Evolutionary conservation across 2,888 invertebrate species (phyloP).

Genomic region (Poecilobothrus nobilitatus): DNA sequence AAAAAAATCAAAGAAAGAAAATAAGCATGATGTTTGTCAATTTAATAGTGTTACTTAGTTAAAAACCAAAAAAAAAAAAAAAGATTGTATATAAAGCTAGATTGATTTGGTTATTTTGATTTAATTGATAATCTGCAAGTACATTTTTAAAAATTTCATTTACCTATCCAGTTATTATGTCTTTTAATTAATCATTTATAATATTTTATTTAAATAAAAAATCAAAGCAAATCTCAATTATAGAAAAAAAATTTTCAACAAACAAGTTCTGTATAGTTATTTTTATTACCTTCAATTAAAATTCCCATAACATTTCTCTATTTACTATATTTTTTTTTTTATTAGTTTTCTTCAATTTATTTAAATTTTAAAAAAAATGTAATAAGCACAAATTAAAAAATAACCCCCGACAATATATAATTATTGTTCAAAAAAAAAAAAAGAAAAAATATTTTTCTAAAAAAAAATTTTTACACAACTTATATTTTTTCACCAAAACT

Average conservation of each 20-base stretch:
- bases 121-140: too few relatives aligned
- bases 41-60: too few relatives aligned
- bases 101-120: too few relatives aligned
- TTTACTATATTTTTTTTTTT: neutral
- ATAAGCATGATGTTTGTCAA: too few relatives aligned
- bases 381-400: neutral
- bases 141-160: too few relatives aligned
- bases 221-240: too few relatives aligned
- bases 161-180: too few relatives aligned
- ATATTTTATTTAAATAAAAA: too few relatives aligned
- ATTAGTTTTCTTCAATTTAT: neutral
- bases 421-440: neutral
- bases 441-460: neutral
- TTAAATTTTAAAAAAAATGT: neutral
- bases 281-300: neutral
- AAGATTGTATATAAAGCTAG: too few relatives aligned
- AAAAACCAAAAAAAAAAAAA: too few relatives aligned
- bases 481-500: neutral
- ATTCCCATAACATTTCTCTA: neutral
- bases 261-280: constrained; percentile 6
- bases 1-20: too few relatives aligned
- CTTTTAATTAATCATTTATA: too few relatives aligned
- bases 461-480: neutral
- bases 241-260: neutral
- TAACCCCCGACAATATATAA: neutral